A percentile compares a stretch with the other conserved stretches of the same genome.
phyloP scores from a whole-genome alignment of 2,888 invertebrate species.

The Julus scanicus region DNA sequence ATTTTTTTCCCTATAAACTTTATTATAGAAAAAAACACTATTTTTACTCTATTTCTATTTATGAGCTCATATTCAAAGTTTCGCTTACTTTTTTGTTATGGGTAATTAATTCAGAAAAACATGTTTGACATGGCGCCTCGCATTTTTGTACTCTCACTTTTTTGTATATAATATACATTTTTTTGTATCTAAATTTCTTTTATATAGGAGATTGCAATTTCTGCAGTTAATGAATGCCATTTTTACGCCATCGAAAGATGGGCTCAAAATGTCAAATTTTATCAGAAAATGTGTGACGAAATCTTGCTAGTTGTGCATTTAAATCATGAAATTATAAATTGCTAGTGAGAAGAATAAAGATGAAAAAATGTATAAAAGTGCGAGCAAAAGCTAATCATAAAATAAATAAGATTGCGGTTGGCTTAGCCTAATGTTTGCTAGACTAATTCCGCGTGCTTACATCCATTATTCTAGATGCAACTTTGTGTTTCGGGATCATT shows the following conservation, averaged over 20 bases:
- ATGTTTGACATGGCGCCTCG: neutral
- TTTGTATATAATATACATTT: neutral
- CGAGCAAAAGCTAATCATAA: slow-evolving; percentile 36
- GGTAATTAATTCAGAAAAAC: slow-evolving; percentile 17
- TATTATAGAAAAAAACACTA: neutral
- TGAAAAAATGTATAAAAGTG: neutral
- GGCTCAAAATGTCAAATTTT: slow-evolving; percentile 31
- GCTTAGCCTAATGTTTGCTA: neutral
- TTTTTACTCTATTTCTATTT: neutral
- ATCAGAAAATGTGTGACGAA: slow-evolving; percentile 32
- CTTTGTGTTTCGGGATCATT: neutral
- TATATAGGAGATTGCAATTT: neutral
- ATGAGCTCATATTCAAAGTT: neutral
- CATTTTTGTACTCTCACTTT: neutral
- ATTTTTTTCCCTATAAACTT: neutral
- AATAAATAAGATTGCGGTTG: slow-evolving; percentile 37
- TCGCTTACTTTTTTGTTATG: neutral
- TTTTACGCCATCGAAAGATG: slow-evolving; percentile 6
- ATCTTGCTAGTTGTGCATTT: slow-evolving; percentile 10
- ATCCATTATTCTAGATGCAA: slow-evolving; percentile 8
- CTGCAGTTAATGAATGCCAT: neutral
- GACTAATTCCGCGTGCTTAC: neutral
- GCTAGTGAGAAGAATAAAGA: neutral
- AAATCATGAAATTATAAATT: slow-evolving; percentile 27
- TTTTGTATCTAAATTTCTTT: neutral